Evolutionary conservation across 2,113 vertebrate genomes (phyloP), one percentile per base, ranked within the genome.

Genomic region (Porphyrio hochstetteri): DNA sequence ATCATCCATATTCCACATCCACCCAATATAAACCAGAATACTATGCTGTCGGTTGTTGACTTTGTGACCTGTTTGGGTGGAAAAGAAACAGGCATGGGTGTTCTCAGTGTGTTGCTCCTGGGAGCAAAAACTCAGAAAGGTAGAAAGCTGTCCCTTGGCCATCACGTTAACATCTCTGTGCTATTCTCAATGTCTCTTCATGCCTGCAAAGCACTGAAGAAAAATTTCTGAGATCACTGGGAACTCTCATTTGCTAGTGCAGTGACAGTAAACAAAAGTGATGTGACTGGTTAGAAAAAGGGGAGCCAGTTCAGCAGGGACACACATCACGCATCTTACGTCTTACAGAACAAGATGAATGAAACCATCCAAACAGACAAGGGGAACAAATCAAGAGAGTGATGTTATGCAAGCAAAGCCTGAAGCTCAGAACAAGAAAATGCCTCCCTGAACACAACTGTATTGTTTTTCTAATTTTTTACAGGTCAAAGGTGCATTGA

Each of bases 261-360:
- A 92, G 36, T 59, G 85, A 67, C 84, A 91, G 38, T 88, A 86
- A 96, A 69, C n/a, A 90, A 86, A 60, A 93, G 20, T 76, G 50
- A 92, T 93, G 28, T 28, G 67, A 38, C 28, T 72, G 63, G 40
- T 77, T 80, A 56, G 52, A 82, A 55, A 82, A 90, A 85, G 63
- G 13, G 38, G 20, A 90, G 50, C 0, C 16, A 89, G 63, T 59
- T 82, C 75, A 85, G 11, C 82, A 74, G 63, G 46, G 70, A 72
- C 44, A 77, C 50, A 50, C 63, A 56, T 91, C 61, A 72, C 3
- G 7, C 13, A 36, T 61, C 76, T 72, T 82, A 10, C 0, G 0
- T 35, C 77, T 79, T 55, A 48, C 20, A 70, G 56, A 86, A 29
- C 56, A 77, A 56, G 79, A 68, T 63, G 31, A 86, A 86, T 90